phyloP scores from a whole-genome alignment of 30 jellyfish, hydroid and myxozoan species.

The Rhopilema esculentum region DNA sequence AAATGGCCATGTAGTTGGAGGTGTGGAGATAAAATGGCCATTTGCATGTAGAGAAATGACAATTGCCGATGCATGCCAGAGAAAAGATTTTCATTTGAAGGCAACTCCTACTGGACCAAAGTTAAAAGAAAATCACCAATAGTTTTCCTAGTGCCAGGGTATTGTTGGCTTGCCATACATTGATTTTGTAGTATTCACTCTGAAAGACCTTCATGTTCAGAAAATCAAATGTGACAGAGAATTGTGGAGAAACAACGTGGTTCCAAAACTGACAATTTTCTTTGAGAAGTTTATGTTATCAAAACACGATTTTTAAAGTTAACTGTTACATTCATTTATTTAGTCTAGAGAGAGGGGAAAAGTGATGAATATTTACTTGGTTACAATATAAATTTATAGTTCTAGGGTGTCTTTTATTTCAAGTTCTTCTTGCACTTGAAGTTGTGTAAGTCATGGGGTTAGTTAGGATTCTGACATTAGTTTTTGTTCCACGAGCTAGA shows the following conservation, averaged over 20 bases:
- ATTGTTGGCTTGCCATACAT: too few species aligned
- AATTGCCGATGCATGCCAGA: slow-evolving; percentile 26
- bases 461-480: neutral
- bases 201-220: slow-evolving; percentile 10
- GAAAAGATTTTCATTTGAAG: neutral
- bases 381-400: neutral
- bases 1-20: slow-evolving; percentile 25
- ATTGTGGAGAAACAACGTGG: slow-evolving; percentile 23
- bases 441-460: neutral
- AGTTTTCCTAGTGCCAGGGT: neutral
- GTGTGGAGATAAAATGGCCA: slow-evolving; percentile 39
- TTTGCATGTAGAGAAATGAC: neutral
- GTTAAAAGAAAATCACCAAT: neutral
- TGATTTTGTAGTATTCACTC: slow-evolving; percentile 61
- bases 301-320: neutral
- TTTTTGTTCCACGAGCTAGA: neutral
- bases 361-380: neutral
- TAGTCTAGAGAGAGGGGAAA: neutral
- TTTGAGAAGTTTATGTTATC: neutral
- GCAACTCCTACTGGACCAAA: neutral
- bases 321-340: neutral
- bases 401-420: neutral
- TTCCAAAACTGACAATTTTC: slow-evolving; percentile 13
- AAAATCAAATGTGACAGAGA: slow-evolving; percentile 7
- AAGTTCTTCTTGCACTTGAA: neutral